Evolutionary conservation across 1,140 invertebrate species (phyloP), one percentile per base, ranked within the genome.

Genomic region (Drosophila orosa): DNA sequence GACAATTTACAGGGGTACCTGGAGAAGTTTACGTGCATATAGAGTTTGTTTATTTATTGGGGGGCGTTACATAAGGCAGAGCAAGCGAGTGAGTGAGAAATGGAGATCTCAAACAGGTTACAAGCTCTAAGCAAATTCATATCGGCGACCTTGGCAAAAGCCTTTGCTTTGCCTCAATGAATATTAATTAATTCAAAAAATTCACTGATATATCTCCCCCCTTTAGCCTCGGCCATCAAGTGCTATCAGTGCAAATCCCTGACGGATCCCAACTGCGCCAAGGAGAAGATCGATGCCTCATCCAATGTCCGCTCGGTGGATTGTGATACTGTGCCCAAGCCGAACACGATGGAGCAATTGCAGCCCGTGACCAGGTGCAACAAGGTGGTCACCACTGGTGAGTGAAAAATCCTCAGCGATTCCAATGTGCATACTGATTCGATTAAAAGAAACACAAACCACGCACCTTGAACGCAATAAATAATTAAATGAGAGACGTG

Each of bases 201-300:
- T 39, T 3, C 24, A 29, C 56, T n/a, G n/a, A 7, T 57, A 13
- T 62, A 7, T 50, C 37, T 10, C 12, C 37, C 15, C 15, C 40
- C n/a, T n/a, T 12, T n/a, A 91, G 90, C 82, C 3, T 59, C 71
- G 54, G 90, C 90, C 37, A 91, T 91, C 44, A 89, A 78, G 56
- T 91, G 90, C 55, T 91, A 91, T 65, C 76, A 90, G 45, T 91
- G 90, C 67, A 91, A 90, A 62, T 91, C 90, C 13, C 52, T 90
- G 7, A 90, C 90, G 31, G 90, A 91, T 78, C 44, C 74, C 25
- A 86, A 86, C 35, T 91, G 90, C 54, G 82, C 78, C 55, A 80
- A 76, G 31, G 90, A 91, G 12, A 78, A 71, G 29, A 60, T 90
- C 37, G 87, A 91, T 74, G 57, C 45, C 9, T 40, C n/a, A 12